Percentiles rank a stretch among this genome's conserved stretches.
Conservation (phyloP, 2,888 invertebrate genomes). For the Drosophila paramelanica region DNA sequence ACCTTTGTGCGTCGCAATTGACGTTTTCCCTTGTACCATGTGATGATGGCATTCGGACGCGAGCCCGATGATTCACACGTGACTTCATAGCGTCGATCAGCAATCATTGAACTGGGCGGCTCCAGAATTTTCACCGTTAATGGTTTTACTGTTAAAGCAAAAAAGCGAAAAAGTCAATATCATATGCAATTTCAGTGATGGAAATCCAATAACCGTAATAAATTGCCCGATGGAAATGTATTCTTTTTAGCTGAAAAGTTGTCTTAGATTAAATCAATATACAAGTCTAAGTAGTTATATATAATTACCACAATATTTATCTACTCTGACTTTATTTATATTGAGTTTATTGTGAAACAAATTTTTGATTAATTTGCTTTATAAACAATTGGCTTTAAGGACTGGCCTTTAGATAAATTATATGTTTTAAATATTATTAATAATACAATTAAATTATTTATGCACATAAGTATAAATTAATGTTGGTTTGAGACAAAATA, state of each 20-base stretch:
- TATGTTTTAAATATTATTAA: too few species aligned
- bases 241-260: neutral
- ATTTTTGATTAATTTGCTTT: too few species aligned
- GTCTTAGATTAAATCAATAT: too few species aligned
- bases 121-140: constrained; percentile 92
- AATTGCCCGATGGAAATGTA: neutral
- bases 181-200: neutral
- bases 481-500: neutral
- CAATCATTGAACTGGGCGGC: constrained; percentile 89
- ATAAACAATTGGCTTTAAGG: too few species aligned
- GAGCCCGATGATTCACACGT: constrained; percentile 94
- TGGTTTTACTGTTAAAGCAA: constrained; percentile 89
- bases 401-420: too few species aligned
- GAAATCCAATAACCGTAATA: neutral
- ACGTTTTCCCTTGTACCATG: constrained; percentile 95
- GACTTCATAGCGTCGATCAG: constrained; percentile 93
- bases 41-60: constrained; percentile 93
- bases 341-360: too few species aligned
- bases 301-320: too few species aligned
- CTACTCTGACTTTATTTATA: too few species aligned
- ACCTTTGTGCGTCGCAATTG: constrained; percentile 93
- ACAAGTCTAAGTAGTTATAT: too few species aligned
- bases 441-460: too few species aligned
- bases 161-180: constrained; percentile 2
- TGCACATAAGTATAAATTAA: neutral